Conservation (phyloP, 1,140 invertebrate genomes). For the Ectropis grisescens region DNA sequence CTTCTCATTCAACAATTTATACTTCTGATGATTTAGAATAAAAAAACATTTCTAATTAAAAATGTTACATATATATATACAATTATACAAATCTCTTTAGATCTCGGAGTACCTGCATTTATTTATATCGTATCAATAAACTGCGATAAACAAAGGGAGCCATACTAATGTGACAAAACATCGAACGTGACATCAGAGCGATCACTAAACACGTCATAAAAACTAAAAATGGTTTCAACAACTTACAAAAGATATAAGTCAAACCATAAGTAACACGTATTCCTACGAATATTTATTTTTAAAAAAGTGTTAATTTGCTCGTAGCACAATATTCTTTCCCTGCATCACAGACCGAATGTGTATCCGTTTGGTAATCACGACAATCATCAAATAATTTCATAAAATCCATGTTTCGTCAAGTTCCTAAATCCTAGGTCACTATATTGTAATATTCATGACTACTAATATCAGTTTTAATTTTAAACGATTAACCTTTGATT, state of each 20-base stretch:
- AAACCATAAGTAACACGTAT: slow-evolving; percentile 62
- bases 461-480: no score
- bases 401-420: no score
- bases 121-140: slow-evolving; percentile 16
- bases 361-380: slow-evolving; percentile 43
- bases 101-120: slow-evolving; percentile 32
- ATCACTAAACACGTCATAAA: slow-evolving; percentile 60
- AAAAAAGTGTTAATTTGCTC: slow-evolving; percentile 61
- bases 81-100: slow-evolving; percentile 20
- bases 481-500: no score
- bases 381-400: no score
- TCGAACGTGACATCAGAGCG: slow-evolving; percentile 52
- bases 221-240: slow-evolving; percentile 61
- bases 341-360: slow-evolving; percentile 62
- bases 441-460: no score
- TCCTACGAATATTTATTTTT: slow-evolving; percentile 55
- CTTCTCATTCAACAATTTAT: slow-evolving; percentile 50
- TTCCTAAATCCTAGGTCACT: no score
- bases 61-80: slow-evolving; percentile 52
- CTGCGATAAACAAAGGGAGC: slow-evolving; percentile 21
- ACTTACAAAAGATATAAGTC: slow-evolving; percentile 63
- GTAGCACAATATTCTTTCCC: slow-evolving; percentile 62
- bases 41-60: slow-evolving; percentile 33
- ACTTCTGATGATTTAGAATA: slow-evolving; percentile 39
- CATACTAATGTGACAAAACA: slow-evolving; percentile 43